Conservation (phyloP, 2,888 invertebrate species). For the Lasius platythorax region DNA sequence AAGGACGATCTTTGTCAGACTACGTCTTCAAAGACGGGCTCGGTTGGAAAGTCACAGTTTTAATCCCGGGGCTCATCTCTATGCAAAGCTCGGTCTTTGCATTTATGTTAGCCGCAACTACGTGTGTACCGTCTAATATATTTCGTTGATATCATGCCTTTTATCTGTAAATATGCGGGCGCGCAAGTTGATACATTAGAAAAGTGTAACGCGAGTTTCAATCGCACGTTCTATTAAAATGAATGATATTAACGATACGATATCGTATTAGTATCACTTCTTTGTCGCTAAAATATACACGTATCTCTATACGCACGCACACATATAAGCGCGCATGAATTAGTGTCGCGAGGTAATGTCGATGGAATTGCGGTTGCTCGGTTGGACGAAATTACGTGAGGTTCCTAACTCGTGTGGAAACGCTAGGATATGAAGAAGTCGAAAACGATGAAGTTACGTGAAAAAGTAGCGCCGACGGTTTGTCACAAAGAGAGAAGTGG, state of each 20-base stretch:
- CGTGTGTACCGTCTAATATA: conserved; percentile 64
- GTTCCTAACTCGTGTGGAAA: conserved; percentile 6
- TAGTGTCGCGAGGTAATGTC: conserved; percentile 17
- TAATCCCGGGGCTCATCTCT: conserved; percentile 75
- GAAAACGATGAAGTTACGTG: conserved; percentile 52
- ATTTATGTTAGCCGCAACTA: conserved; percentile 55
- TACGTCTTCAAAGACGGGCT: conserved; percentile 42
- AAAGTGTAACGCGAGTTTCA: neutral
- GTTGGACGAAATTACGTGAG: conserved; percentile 43
- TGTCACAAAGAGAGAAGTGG: neutral
- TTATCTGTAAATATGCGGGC: conserved; percentile 17
- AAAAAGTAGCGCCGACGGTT: conserved; percentile 46
- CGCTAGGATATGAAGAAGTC: conserved; percentile 21
- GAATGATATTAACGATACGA: neutral
- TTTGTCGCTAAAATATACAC: neutral
- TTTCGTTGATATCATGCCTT: conserved; percentile 59
- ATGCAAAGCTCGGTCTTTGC: conserved; percentile 72
- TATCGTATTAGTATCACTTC: neutral
- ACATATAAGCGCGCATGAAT: neutral
- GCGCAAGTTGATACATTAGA: neutral
- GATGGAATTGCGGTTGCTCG: conserved; percentile 48
- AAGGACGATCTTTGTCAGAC: conserved; percentile 40
- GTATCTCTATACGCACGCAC: neutral
- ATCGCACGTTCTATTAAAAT: neutral
- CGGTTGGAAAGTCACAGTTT: conserved; percentile 62